phyloP scores from a whole-genome alignment of 2,797 vertebrate genomes.

The Mico argentatus region DNA sequence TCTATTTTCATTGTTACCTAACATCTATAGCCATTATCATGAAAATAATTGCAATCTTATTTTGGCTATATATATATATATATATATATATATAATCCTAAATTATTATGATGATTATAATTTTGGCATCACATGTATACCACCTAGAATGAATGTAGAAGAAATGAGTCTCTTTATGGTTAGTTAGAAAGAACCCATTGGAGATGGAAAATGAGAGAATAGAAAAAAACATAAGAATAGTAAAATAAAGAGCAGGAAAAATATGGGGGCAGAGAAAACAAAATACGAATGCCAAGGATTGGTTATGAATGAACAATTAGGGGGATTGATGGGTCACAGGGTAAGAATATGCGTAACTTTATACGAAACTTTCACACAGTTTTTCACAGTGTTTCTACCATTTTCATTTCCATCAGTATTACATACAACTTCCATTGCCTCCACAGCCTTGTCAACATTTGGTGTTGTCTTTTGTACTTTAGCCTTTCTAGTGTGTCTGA shows the following conservation, averaged over 20 bases:
- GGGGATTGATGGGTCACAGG: not conserved
- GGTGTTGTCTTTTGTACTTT: not conserved
- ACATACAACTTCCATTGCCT: not conserved
- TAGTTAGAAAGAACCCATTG: not conserved
- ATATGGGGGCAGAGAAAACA: not conserved
- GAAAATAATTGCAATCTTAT: not conserved
- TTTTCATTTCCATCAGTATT: not conserved
- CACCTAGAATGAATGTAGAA: not conserved
- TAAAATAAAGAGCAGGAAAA: not conserved
- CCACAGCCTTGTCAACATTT: not conserved
- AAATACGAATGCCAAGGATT: not conserved
- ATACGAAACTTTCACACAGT: not conserved
- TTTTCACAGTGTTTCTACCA: not conserved
- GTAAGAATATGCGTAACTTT: not conserved
- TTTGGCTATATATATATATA: constrained; percentile 3
- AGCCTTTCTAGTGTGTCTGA: not conserved
- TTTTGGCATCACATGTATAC: not conserved
- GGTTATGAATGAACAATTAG: not conserved
- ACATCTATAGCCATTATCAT: not conserved
- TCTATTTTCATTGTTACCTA: not conserved
- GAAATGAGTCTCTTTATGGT: not conserved
- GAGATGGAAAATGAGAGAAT: not conserved
- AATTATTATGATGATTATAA: not conserved
- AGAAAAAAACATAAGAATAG: not conserved
- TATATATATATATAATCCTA: not conserved